Conservation (phyloP, 1,140 invertebrate species). For the Palaemon carinicauda region DNA sequence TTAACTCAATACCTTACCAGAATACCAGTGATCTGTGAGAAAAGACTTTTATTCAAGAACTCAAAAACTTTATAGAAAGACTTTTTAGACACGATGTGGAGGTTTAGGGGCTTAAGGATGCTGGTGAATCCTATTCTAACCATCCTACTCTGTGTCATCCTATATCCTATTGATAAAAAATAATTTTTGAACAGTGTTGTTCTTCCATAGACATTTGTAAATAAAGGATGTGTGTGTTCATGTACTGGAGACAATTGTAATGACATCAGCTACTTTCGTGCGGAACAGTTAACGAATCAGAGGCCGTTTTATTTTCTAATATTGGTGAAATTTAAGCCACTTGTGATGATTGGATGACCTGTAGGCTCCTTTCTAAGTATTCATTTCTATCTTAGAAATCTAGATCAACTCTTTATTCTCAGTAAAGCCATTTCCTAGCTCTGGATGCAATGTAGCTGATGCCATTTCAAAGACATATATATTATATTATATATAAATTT, state of each 20-base stretch:
- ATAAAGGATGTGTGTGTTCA: conserved; percentile 14
- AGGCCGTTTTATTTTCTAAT: too few species aligned
- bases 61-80: neutral
- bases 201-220: conserved; percentile 32
- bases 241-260: conserved; percentile 23
- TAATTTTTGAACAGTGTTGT: conserved; percentile 28
- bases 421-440: too few species aligned
- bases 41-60: neutral
- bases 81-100: neutral
- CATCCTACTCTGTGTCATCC: conserved; percentile 6
- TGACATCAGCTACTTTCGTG: neutral
- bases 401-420: too few species aligned
- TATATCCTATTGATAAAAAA: neutral
- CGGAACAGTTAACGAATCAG: too few species aligned
- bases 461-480: too few species aligned
- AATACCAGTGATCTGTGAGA: conserved; percentile 41
- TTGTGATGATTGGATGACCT: too few species aligned
- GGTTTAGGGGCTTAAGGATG: neutral
- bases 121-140: neutral
- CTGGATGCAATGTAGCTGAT: too few species aligned
- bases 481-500: neutral
- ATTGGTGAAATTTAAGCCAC: too few species aligned
- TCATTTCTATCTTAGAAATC: too few species aligned
- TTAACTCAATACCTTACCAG: conserved; percentile 17
- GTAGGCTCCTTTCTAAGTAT: too few species aligned